Evolutionary conservation across 2,113 vertebrate species (phyloP), one percentile per base, ranked within the genome.

Genomic region (Porphyrio hochstetteri): DNA sequence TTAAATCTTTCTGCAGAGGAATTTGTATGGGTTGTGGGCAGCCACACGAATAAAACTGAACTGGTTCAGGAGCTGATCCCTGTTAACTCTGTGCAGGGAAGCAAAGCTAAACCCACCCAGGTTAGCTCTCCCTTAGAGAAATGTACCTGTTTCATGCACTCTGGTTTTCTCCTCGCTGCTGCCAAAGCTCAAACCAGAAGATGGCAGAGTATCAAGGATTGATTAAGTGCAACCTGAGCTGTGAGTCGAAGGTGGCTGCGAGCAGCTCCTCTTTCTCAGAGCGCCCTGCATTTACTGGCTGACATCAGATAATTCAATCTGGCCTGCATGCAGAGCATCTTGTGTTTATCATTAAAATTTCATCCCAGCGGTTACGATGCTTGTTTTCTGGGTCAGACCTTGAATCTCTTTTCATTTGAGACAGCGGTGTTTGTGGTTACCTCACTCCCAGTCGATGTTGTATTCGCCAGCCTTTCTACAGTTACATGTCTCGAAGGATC

Each of bases 331-430:
- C 86, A 85, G 93, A 97, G 96, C 97, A 96, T 97, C 97, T 98
- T 97, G 97, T 98, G 97, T 98, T 98, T 97, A 97, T 97, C 98
- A 98, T 98, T 98, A 98, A 98, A 97, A 92, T 98, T 98, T 98
- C 97, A 98, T 98, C 96, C 86, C 97, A 38, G 98, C 23, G 97
- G 98, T 98, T 98, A 97, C 97, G 94, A 97, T 96, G 95, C 98
- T 98, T 98, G 98, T 98, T 98, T 98, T 98, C 98, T 98, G 97
- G 98, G 98, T 98, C 98, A 98, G 98, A 88, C 97, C 97, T 98
- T 82, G 98, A 97, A 94, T 98, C 97, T 96, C 98, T 98, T 98
- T 98, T 98, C 98, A 98, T 98, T 98, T 98, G 98, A 98, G 98
- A 98, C 97, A 60, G 91, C 2, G 95, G 97, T 98, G 98, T 97